Evolutionary conservation across 2,113 vertebrate species (phyloP).

Genomic region (Tachysurus fulvidraco): DNA sequence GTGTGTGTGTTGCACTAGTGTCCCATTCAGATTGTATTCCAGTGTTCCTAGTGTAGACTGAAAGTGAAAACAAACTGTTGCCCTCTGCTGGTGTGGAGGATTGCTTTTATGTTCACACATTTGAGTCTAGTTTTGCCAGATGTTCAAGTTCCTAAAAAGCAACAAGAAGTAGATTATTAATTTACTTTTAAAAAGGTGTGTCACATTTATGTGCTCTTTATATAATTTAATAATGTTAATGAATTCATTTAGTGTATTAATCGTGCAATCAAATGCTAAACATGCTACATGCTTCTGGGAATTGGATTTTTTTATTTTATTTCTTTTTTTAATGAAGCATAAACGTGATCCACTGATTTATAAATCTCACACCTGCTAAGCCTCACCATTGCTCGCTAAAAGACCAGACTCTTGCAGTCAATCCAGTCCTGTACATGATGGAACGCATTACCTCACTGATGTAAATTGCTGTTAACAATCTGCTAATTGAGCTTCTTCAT

Average conservation of each 20-base stretch:
- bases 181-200: neutral
- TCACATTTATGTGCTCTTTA: neutral
- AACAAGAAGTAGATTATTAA: neutral
- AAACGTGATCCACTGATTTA: neutral
- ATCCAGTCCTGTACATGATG: conserved; percentile 10
- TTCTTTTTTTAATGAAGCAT: neutral
- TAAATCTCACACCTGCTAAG: neutral
- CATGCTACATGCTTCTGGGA: neutral
- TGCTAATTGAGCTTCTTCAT: conserved; percentile 54
- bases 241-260: neutral
- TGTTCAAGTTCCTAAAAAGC: neutral
- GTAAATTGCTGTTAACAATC: conserved; percentile 56
- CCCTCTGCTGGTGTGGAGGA: conserved; percentile 21
- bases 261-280: too few relatives aligned
- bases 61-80: neutral
- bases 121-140: neutral
- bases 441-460: conserved; percentile 40
- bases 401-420: neutral
- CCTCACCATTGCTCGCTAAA: neutral
- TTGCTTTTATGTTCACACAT: neutral
- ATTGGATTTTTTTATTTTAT: neutral
- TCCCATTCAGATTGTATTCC: neutral
- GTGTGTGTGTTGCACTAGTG: neutral
- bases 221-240: neutral
- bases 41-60: neutral